Evolutionary conservation across 2,113 vertebrate species (phyloP).

Genomic region (Pituophis catenifer): DNA sequence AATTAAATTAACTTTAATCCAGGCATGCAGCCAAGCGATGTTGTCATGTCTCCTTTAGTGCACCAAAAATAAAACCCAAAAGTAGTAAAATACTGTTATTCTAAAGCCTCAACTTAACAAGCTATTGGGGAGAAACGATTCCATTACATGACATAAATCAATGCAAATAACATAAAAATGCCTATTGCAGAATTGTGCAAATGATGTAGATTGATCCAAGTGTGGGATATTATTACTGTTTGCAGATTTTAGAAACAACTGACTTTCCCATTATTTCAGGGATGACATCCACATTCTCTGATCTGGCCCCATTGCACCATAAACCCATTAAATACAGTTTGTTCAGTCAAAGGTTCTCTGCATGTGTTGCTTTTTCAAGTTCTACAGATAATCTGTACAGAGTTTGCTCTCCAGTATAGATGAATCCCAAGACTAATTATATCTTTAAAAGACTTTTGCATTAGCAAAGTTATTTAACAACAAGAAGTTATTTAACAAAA

Average conservation of each 20-base stretch:
- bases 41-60: not conserved
- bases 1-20: slow-evolving; percentile 4
- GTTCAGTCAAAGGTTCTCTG: not conserved
- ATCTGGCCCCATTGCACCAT: not conserved
- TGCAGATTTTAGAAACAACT: not conserved
- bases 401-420: not conserved
- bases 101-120: not conserved
- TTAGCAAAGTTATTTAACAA: not conserved
- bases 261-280: not conserved
- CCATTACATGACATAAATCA: not conserved
- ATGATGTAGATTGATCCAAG: not conserved
- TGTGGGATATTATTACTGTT: not conserved
- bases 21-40: not conserved
- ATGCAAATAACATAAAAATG: not conserved
- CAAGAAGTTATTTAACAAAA: not conserved
- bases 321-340: not conserved
- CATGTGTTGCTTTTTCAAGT: not conserved
- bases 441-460: not conserved
- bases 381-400: not conserved
- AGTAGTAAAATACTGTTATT: not conserved
- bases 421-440: not conserved
- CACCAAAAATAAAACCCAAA: not conserved
- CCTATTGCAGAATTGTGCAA: not conserved
- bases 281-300: not conserved
- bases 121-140: not conserved